phyloP scores from a whole-genome alignment of 2,113 vertebrate genomes.

The Oreochromis niloticus region DNA sequence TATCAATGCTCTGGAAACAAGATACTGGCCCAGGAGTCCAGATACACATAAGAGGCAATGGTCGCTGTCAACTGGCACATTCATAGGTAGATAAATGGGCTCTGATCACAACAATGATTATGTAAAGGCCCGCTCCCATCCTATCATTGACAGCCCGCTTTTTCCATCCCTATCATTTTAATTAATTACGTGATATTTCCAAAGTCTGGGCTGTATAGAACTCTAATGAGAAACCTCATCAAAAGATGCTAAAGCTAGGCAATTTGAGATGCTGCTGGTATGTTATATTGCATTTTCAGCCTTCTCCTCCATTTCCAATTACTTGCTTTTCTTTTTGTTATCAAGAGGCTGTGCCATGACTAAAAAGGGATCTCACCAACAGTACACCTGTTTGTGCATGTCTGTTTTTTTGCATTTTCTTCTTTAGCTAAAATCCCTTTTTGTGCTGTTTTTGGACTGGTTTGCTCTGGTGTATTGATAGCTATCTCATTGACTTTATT shows the following conservation, averaged over 20 bases:
- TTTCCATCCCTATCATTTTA: constrained; percentile 74
- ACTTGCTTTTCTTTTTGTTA: constrained; percentile 40
- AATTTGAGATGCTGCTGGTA: constrained; percentile 53
- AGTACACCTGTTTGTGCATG: constrained; percentile 3
- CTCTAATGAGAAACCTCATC: constrained; percentile 76
- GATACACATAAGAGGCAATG: constrained; percentile 61
- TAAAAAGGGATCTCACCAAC: constrained; percentile 8
- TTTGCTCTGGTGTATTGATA: constrained; percentile 65
- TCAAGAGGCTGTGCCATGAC: neutral
- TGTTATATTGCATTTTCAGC: constrained; percentile 26
- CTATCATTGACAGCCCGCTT: constrained; percentile 59
- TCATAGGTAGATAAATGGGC: constrained; percentile 67
- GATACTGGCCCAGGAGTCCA: constrained; percentile 45
- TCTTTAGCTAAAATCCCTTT: neutral
- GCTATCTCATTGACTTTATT: constrained; percentile 76
- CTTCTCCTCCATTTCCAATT: constrained; percentile 42
- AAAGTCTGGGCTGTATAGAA: constrained; percentile 67
- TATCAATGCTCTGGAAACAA: constrained; percentile 51
- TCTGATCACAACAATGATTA: constrained; percentile 77
- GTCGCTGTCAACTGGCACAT: constrained; percentile 59
- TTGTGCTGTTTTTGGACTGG: neutral
- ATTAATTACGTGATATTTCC: constrained; percentile 77
- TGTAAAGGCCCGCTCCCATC: constrained; percentile 36
- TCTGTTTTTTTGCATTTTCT: neutral
- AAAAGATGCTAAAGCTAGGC: constrained; percentile 63